Conservation (phyloP, 2,797 vertebrate species). For the Argya squamiceps region DNA sequence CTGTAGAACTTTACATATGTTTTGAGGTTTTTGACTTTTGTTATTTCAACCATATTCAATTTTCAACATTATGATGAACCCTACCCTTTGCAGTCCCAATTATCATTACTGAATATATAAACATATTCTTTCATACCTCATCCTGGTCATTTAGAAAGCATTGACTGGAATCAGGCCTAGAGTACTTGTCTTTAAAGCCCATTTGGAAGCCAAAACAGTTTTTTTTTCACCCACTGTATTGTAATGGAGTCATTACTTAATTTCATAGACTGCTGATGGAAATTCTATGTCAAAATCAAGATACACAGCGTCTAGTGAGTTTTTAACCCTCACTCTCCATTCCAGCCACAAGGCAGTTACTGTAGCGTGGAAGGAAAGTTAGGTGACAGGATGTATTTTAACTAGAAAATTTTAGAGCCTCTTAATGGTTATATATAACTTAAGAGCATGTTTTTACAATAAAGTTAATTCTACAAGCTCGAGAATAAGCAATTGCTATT, state of each 20-base stretch:
- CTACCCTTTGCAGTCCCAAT: neutral
- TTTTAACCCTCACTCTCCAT: neutral
- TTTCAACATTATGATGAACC: neutral
- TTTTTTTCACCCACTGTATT: neutral
- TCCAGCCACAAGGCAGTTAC: neutral
- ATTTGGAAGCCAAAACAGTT: neutral
- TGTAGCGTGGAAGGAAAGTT: neutral
- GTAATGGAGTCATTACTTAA: neutral
- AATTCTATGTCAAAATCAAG: neutral
- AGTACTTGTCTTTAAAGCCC: neutral
- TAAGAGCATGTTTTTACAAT: neutral
- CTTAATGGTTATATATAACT: neutral
- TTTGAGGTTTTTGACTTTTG: neutral
- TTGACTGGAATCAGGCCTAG: neutral
- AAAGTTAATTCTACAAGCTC: neutral
- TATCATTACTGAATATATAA: neutral
- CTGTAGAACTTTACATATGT: neutral
- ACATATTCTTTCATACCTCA: neutral
- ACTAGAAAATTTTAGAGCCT: neutral
- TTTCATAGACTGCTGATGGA: neutral
- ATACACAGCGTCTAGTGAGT: neutral
- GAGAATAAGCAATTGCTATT: neutral
- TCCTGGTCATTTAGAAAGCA: neutral
- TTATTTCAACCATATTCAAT: neutral
- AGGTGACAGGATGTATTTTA: neutral